These are phyloP conservation scores for Tridacna crocea DNA, from an alignment of 2,888 invertebrate species.

Conservation along the genomic window DNA sequence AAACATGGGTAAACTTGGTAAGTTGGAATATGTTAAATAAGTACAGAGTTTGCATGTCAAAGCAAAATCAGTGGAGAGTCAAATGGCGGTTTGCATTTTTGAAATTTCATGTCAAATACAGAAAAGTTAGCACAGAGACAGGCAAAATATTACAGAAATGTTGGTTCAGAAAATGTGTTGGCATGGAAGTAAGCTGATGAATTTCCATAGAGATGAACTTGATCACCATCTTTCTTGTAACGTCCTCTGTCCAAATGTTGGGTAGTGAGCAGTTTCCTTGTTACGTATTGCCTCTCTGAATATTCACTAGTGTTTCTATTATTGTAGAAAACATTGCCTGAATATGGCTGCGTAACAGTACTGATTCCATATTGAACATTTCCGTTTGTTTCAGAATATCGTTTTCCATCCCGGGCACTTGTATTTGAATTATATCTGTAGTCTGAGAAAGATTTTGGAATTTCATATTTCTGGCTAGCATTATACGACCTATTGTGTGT, in stretches of 20 bases:
- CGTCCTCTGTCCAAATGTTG: conserved; percentile 3
- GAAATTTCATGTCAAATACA: no score
- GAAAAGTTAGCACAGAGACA: no score
- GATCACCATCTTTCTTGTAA: conserved; percentile 9
- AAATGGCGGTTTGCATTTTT: no score
- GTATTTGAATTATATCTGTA: not conserved
- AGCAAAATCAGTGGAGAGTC: no score
- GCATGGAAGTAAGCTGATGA: conserved; percentile 43
- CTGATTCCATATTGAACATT: not conserved
- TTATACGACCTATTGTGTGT: no score
- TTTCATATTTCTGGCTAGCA: conserved; percentile 5
- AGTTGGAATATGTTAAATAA: no score
- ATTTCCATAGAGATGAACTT: conserved; percentile 52
- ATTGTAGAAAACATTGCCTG: not conserved
- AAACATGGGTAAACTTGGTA: no score
- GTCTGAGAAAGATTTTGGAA: not conserved
- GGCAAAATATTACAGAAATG: conserved; percentile 29
- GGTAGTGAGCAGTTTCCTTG: not conserved
- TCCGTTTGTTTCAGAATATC: not conserved
- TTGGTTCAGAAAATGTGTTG: conserved; percentile 36
- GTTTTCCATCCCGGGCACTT: not conserved
- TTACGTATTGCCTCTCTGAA: not conserved
- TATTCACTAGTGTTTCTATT: not conserved
- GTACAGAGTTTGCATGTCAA: no score
- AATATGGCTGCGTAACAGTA: not conserved